Conservation (phyloP, 2,113 vertebrate genomes). For the Deroptyus accipitrinus region DNA sequence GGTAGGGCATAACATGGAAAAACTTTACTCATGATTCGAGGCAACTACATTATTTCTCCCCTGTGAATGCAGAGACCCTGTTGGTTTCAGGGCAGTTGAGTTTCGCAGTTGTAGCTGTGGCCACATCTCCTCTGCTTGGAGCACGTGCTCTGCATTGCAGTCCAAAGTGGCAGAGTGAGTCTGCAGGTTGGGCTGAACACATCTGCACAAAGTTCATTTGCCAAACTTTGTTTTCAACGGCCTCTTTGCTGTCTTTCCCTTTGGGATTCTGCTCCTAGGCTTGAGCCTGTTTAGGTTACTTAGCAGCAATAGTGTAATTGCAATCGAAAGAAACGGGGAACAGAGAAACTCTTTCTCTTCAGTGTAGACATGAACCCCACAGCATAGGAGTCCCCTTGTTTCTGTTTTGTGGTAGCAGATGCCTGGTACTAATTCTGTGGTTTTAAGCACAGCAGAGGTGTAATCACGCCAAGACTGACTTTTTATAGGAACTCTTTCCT, state of each 20-base stretch:
- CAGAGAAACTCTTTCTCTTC: neutral
- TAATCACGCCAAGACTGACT: neutral
- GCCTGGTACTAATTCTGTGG: neutral
- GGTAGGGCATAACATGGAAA: neutral
- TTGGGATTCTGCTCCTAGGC: neutral
- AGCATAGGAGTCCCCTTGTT: neutral
- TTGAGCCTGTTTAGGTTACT: neutral
- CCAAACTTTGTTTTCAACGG: neutral
- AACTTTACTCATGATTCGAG: neutral
- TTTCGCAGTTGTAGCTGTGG: neutral
- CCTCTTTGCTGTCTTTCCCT: neutral
- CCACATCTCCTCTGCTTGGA: neutral
- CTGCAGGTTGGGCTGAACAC: neutral
- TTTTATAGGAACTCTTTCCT: neutral
- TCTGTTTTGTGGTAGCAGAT: neutral
- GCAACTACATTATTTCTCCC: neutral
- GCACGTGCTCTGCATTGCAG: neutral
- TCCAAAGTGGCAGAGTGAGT: neutral
- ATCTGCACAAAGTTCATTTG: neutral
- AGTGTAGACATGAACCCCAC: neutral
- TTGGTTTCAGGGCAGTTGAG: neutral
- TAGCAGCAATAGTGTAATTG: neutral
- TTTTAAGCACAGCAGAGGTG: neutral
- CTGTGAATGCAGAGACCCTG: neutral
- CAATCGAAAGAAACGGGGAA: neutral